A percentile compares a stretch with the other conserved stretches of the same genome.
Conservation (phyloP, 2,797 vertebrate species). For the Helostoma temminkii region DNA sequence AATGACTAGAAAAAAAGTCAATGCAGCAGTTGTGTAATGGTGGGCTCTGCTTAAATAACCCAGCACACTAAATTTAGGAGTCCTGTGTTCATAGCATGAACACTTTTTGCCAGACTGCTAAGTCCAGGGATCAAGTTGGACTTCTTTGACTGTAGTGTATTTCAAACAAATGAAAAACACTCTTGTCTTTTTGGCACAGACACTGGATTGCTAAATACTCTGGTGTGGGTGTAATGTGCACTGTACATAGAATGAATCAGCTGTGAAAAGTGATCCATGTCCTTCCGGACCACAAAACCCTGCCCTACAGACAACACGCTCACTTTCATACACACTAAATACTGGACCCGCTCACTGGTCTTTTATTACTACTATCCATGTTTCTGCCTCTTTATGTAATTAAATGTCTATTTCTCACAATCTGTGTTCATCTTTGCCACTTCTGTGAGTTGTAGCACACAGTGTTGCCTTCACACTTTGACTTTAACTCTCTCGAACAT, state of each 20-base stretch:
- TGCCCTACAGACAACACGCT: constrained; percentile 42
- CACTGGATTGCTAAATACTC: constrained; percentile 60
- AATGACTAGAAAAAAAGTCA: constrained; percentile 25
- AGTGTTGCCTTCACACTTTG: constrained; percentile 42
- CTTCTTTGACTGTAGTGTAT: constrained; percentile 71
- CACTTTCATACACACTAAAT: constrained; percentile 19
- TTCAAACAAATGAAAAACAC: constrained; percentile 77
- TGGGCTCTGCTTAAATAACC: constrained; percentile 71
- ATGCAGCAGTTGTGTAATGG: constrained; percentile 60
- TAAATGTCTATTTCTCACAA: background rate
- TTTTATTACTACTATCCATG: constrained; percentile 7
- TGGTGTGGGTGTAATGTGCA: constrained; percentile 61
- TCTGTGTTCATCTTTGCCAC: background rate
- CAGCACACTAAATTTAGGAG: constrained; percentile 76
- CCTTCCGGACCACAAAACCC: constrained; percentile 66
- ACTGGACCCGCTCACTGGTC: constrained; percentile 24
- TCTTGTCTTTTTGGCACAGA: constrained; percentile 68
- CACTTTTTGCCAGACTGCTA: constrained; percentile 80
- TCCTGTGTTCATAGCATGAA: constrained; percentile 63
- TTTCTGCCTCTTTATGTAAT: background rate
- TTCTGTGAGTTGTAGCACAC: constrained; percentile 11
- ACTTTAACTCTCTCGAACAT: constrained; percentile 48
- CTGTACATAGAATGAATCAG: constrained; percentile 70
- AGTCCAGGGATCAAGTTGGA: constrained; percentile 76
- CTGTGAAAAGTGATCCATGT: constrained; percentile 71